Base-by-base conservation (phyloP, 2,113 vertebrate species). In the Mustelus asterias region DNA sequence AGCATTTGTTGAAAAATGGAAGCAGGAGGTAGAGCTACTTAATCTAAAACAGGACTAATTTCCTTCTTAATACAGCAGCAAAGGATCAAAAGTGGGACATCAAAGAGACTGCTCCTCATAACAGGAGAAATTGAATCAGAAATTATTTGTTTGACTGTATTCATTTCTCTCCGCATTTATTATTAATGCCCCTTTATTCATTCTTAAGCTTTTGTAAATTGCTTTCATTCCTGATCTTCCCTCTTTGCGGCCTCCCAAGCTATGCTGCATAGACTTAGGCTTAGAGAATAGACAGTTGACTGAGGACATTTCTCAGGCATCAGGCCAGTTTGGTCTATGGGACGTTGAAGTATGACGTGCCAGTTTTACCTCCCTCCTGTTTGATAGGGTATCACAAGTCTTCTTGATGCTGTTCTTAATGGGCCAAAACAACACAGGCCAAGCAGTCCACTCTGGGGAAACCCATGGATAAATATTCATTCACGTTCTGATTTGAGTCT, bases 11-110 rank as follows among this genome's bases (percentile, higher is more conserved):
- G 67, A 95, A 95, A 72, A 95, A 95, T 72, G 41, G 67, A 72
- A 67, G n/a, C 60, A 54, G 92, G 63, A 63, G 60, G 65, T 70
- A 44, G 65, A 48, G 16, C 67, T 95, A 24, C 22, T 95, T 72
- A 95, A 95, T 72, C 10, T 72, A 95, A 95, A 95, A 95, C 94
- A 95, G 67, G 65, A 95, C 69, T 72, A 72, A 95, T 16, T 72
- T 95, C 94, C 94, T 95, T 95, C 48, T 94, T 20, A 22, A 33
- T 95, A 54, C 41, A 95, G 94, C 37, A 72, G 24, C 14, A 54
- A 72, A 95, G 24, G 14, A 72, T 72, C 94, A 95, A 95, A 95
- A 95, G 67, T 95, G 26, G 41, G 13, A 72, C 93, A 44, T 94
- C 92, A 95, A 95, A 95, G 94, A 54, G 24, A 70, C 70, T 95